phyloP scores from a whole-genome alignment of 2,888 invertebrate genomes.

The Isoperla grammatica region DNA sequence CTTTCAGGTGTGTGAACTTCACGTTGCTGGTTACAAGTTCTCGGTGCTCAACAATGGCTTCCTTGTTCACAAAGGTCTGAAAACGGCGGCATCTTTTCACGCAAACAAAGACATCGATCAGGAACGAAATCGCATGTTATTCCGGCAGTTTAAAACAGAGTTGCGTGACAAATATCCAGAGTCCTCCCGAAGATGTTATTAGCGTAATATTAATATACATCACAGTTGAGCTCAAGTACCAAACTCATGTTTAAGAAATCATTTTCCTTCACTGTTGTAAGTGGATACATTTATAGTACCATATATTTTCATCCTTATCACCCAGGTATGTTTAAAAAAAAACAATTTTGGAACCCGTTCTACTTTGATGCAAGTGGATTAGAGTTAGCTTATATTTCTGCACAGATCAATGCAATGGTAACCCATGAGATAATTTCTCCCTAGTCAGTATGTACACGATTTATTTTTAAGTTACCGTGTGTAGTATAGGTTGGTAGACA shows the following conservation, averaged over 20 bases:
- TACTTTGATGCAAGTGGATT: too few relatives aligned
- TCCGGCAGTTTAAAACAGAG: slow-evolving; percentile 49
- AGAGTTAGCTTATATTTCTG: too few relatives aligned
- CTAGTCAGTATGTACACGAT: too few relatives aligned
- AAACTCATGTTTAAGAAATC: neutral
- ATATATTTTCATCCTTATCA: too few relatives aligned
- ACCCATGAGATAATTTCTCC: too few relatives aligned
- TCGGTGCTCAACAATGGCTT: slow-evolving; percentile 51
- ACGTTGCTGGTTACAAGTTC: slow-evolving; percentile 50
- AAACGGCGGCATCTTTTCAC: slow-evolving; percentile 45
- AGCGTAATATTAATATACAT: slow-evolving; percentile 19
- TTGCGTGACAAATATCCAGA: slow-evolving; percentile 49
- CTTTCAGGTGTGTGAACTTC: slow-evolving; percentile 50
- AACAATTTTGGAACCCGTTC: too few relatives aligned
- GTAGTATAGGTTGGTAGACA: too few relatives aligned
- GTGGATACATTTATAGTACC: too few relatives aligned
- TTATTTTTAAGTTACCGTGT: too few relatives aligned
- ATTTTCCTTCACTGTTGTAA: too few relatives aligned
- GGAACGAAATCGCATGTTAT: slow-evolving; percentile 46
- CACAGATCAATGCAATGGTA: too few relatives aligned
- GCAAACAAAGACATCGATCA: slow-evolving; percentile 45
- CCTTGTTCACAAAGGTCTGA: slow-evolving; percentile 50
- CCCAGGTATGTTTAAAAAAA: too few relatives aligned
- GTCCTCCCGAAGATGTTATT: slow-evolving; percentile 46
- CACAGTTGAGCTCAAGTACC: neutral